These are phyloP conservation scores for Mellivora capensis DNA, from an alignment of 2,113 vertebrate genomes.

Conservation along the genomic window DNA sequence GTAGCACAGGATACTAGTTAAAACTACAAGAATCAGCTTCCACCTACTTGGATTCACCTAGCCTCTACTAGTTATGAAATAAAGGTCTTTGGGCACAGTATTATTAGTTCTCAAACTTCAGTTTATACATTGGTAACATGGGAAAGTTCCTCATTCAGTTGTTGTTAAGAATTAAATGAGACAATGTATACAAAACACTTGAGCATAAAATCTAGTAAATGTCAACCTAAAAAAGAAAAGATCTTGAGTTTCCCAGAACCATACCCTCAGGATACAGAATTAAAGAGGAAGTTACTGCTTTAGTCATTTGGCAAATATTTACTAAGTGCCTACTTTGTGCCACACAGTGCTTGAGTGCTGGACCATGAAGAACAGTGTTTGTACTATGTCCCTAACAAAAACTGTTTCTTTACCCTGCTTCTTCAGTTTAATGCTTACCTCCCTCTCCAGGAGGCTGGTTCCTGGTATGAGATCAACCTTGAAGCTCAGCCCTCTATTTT, in stretches of 20 bases:
- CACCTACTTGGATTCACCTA: neutral
- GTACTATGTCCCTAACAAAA: neutral
- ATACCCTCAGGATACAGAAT: neutral
- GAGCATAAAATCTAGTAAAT: neutral
- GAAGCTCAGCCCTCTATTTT: neutral
- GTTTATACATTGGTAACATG: neutral
- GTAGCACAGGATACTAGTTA: neutral
- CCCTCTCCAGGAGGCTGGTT: neutral
- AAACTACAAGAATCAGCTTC: neutral
- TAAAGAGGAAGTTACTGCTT: neutral
- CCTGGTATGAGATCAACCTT: conserved; percentile 14
- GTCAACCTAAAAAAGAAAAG: neutral
- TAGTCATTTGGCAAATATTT: neutral
- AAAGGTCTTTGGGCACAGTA: neutral
- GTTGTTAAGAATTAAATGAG: neutral
- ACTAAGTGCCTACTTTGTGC: neutral
- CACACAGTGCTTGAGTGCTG: neutral
- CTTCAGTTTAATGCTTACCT: neutral
- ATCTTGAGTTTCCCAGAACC: neutral
- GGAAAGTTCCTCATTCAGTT: neutral
- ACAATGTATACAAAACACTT: neutral
- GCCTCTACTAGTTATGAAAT: neutral
- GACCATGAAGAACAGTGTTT: neutral
- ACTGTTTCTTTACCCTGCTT: neutral
- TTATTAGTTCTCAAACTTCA: neutral